Base-by-base conservation (phyloP, 1,140 invertebrate species). In the Chelonus insularis region DNA sequence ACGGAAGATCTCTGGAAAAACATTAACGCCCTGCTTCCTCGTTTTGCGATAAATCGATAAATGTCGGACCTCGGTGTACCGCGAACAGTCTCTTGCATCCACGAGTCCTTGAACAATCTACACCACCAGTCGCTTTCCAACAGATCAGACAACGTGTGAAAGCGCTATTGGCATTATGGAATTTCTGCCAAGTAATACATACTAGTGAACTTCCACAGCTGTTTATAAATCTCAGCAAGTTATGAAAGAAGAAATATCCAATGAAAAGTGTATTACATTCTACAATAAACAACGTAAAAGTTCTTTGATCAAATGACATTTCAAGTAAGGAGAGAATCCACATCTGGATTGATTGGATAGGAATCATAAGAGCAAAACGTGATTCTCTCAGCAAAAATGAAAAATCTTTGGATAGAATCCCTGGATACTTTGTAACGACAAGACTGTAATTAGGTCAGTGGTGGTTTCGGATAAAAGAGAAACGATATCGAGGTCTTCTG, bases 1-100 rank as follows among this genome's bases (percentile, higher is more conserved):
- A 16, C 12, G 12, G 23, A 34, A 18, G 41, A 14, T 37, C 16
- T 16, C 7, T 21, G 34, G 34, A 39, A 54, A 54, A 54, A 54
- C 63, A 59, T 67, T 67, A 67, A 67, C 65, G 59, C 57, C 61
- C 62, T 41, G 63, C 43, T 67, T 59, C 45, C 12, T 64, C 55
- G 60, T 62, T n/a, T n/a, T 36, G 32, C 60, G 64, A 67, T 67
- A 67, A 67, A 67, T 67, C 66, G 64, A 65, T 64, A 65, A 63
- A 57, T 59, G 63, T 60, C 60, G 63, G 43, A 52, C 48, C 29
- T 59, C 61, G 60, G 59, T 41, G 52, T 56, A 63, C 60, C 64
- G 60, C 12, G 37, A 65, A 67, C 60, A 63, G 51, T 58, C 25
- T 57, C 51, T 56, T 32, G 51, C 60, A 56, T 62, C 65, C 39